Conservation (phyloP, 2,113 vertebrate species). For the Nothobranchius kuhntae region DNA sequence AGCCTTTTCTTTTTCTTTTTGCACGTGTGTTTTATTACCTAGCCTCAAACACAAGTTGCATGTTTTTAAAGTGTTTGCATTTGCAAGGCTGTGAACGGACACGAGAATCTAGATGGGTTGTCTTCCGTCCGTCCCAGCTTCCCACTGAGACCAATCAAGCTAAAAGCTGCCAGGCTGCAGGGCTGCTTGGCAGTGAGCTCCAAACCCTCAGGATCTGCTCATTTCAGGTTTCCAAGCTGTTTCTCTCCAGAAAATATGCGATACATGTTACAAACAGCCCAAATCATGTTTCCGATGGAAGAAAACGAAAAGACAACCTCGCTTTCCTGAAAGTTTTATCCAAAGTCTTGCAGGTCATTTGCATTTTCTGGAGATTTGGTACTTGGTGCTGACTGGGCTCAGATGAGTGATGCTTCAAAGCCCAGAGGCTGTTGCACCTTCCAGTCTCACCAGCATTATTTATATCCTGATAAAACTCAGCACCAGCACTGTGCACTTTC, state of each 20-base stretch:
- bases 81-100: conserved; percentile 4
- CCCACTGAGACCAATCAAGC: conserved; percentile 70
- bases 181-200: conserved; percentile 52
- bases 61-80: neutral
- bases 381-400: conserved; percentile 50
- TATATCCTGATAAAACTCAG: conserved; percentile 67
- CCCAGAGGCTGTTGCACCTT: conserved; percentile 54
- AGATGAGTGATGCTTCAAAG: conserved; percentile 64
- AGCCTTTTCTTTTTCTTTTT: neutral
- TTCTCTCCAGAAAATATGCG: conserved; percentile 32
- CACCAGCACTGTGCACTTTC: conserved; percentile 60
- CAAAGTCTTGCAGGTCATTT: conserved; percentile 37
- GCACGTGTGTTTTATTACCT: neutral
- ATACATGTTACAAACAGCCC: neutral
- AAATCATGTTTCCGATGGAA: neutral
- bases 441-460: conserved; percentile 61
- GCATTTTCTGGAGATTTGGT: conserved; percentile 63
- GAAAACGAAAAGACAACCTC: conserved; percentile 19
- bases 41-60: neutral
- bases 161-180: conserved; percentile 50
- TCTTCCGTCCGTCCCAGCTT: conserved; percentile 51
- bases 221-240: conserved; percentile 56
- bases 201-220: conserved; percentile 57
- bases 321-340: conserved; percentile 39
- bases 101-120: conserved; percentile 51